Evolutionary conservation across 2,888 invertebrate species (phyloP).

Genomic region (Drosophila sordidapex): DNA sequence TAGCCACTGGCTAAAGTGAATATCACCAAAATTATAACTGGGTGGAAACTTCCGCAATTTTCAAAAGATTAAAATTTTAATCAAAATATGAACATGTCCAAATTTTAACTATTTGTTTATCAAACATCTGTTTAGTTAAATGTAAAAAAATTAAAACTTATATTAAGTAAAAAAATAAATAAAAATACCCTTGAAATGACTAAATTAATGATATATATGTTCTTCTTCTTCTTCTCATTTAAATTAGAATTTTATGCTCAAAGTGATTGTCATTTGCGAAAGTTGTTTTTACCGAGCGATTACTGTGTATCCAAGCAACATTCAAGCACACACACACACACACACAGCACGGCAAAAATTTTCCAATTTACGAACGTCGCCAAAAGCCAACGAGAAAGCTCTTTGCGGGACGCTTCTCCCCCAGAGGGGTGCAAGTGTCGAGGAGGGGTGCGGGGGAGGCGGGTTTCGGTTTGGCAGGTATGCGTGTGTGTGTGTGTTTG

Average conservation of each 20-base stretch:
- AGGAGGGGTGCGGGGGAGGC: not conserved
- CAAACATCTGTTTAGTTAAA: no score
- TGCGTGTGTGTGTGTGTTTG: slow-evolving; percentile 16
- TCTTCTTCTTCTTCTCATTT: no score
- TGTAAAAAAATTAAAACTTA: no score
- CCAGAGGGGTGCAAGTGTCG: not conserved
- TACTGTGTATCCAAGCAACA: slow-evolving; percentile 9
- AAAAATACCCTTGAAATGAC: not conserved
- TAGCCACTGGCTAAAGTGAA: not conserved
- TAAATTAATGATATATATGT: not conserved
- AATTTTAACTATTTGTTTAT: not conserved
- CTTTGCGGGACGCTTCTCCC: slow-evolving; percentile 19
- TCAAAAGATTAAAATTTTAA: not conserved
- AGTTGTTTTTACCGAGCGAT: not conserved
- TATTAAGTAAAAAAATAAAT: no score
- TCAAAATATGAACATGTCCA: not conserved
- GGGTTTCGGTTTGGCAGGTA: not conserved
- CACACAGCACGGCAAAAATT: slow-evolving; percentile 66
- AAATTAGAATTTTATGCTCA: not conserved
- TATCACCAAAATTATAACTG: no score
- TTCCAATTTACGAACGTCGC: slow-evolving; percentile 82
- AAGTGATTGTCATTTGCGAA: not conserved
- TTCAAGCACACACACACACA: slow-evolving; percentile 25
- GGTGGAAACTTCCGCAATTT: not conserved
- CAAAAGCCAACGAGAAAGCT: slow-evolving; percentile 64